Base-by-base conservation (phyloP, 1,140 invertebrate species). In the Meloidogyne floridensis region DNA sequence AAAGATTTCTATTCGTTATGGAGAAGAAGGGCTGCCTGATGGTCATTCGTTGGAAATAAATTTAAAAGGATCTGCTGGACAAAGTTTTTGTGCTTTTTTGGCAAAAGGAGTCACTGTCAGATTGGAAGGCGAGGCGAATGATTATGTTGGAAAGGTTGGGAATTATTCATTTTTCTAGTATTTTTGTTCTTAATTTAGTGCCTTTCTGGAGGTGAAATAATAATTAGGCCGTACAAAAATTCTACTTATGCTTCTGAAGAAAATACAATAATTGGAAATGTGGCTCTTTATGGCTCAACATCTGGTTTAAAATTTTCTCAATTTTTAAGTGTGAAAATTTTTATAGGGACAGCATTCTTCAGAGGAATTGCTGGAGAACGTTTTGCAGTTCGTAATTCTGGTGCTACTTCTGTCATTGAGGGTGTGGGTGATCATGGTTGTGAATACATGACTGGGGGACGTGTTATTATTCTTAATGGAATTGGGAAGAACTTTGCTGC, bases 11-110 rank as follows among this genome's bases (percentile, higher is more conserved):
- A 96, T 95, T 90, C 95, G 94, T 92, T 95, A 93, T 90, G 94
- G 94, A 13, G 96, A 98, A 85, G 91, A 92, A 53, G 97, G 97
- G 70, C 91, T 99, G 42, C 95, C 96, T 9, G 93, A 94, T 2
- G 92, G 92, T 65, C 93, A 93, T 83, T 94, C 93, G 83, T 95
- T 99, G 81, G 93, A 95, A 84, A 94, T 99, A 65, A 93, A 93
- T 74, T 91, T 98, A 54, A 94, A 92, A 82, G 97, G 97, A 9
- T 96, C 95, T n/a, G 97, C 96, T 47, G 97, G 97, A 53, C 97
- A 99, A 91, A 98, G 96, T 90, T 98, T 99, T 91, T 96, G 97
- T 91, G 96, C 97, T n/a, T 99, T 99, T 91, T 91, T 99, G 82
- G 93, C 94, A 0, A 94, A 93, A 82, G 97, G 97, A 53, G 93